phyloP scores from a whole-genome alignment of 2,797 vertebrate genomes.

The Anniella stebbinsi region DNA sequence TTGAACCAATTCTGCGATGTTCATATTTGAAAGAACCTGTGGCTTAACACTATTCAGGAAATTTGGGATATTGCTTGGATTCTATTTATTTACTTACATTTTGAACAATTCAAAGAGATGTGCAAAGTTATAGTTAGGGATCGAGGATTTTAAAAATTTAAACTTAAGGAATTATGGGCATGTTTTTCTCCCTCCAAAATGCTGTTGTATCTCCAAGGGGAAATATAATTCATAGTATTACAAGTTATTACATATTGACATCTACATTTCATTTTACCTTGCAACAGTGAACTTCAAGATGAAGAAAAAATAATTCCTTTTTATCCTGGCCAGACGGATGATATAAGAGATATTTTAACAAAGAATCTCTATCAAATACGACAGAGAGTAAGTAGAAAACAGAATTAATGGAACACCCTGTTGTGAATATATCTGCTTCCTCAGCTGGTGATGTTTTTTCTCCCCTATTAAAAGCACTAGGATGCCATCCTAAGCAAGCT shows the following conservation, averaged over 20 bases:
- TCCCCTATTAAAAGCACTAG: slow-evolving; percentile 26
- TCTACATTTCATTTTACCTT: slow-evolving; percentile 39
- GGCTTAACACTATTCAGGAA: background rate
- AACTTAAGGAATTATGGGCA: background rate
- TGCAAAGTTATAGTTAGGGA: background rate
- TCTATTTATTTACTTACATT: background rate
- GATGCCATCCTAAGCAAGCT: slow-evolving; percentile 2
- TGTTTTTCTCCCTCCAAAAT: background rate
- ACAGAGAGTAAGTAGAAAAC: slow-evolving; percentile 85
- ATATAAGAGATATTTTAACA: slow-evolving; percentile 92
- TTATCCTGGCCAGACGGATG: slow-evolving; percentile 85
- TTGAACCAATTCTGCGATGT: background rate
- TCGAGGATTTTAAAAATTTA: background rate
- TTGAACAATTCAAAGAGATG: background rate
- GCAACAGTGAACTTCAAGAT: slow-evolving; percentile 83
- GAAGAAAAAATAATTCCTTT: slow-evolving; percentile 86
- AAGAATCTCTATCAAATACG: slow-evolving; percentile 98
- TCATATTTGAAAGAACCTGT: background rate
- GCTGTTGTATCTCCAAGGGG: slow-evolving; percentile 18
- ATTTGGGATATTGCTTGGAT: background rate
- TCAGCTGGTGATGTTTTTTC: slow-evolving; percentile 30
- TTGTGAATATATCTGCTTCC: slow-evolving; percentile 41
- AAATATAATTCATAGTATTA: slow-evolving; percentile 43
- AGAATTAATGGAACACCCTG: slow-evolving; percentile 50
- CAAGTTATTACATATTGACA: slow-evolving; percentile 26